Base-by-base conservation (phyloP, 2,888 invertebrate species). In the Rhagium mordax region DNA sequence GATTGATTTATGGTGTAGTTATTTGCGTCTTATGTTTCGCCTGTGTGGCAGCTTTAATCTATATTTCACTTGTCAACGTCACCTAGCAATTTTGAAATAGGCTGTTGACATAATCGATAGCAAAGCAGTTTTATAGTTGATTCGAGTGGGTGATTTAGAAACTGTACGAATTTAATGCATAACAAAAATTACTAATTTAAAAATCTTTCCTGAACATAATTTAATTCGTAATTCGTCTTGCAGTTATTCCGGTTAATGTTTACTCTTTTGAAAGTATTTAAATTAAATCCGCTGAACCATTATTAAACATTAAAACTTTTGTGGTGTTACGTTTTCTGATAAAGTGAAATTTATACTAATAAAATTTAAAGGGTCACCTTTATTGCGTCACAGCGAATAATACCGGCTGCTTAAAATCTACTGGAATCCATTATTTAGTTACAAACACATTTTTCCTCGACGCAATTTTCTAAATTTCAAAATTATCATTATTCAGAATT, bases 121-220 rank as follows among this genome's bases (percentile, higher is more conserved):
- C 70, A 33, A 70, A 53, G 65, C 65, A 53, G 53, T 65, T 33
- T n/a, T 65, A 29, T 65, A 53, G 53, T 29, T 53, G 65, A 65
- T 70, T 70, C 70, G 47, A 70, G 70, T 70, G 70, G 70, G 70
- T 70, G 70, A 70, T 70, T 70, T 70, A 70, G 70, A 70, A 70
- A 70, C 61, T 57, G 16, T 70, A 61, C 70, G 47, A 62, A 70
- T 61, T 61, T 51, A 53, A 70, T 51, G 61, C 70, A 61, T 61
- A 70, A 70, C 70, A 53, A 61, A 70, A 69, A 69, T 64, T 48
- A 60, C 48, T 47, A 48, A 27, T 51, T 48, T 29, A 49, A 51
- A 60, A 60, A 60, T 21, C 60, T 57, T 59, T 68, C 59, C 55
- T 57, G 68, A 41, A 68, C 67, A 55, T 48, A 64, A 66, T 66